These are phyloP conservation scores for Mellivora capensis DNA, from an alignment of 2,113 vertebrate species.

Conservation along the genomic window DNA sequence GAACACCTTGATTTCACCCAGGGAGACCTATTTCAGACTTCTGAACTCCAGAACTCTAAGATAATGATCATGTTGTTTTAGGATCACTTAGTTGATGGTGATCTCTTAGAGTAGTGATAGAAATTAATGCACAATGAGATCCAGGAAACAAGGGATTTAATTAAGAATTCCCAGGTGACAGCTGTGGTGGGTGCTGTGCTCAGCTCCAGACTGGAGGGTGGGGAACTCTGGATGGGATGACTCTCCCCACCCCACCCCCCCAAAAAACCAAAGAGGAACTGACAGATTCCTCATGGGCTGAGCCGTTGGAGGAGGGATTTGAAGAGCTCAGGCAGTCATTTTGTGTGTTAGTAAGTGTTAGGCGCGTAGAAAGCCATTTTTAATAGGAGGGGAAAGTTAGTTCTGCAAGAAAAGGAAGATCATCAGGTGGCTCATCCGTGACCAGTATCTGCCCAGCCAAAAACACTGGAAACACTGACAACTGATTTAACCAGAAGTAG, in stretches of 20 bases:
- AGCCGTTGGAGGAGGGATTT: background rate
- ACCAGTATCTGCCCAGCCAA: accelerated
- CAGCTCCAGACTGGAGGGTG: background rate
- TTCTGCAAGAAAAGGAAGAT: too few species aligned
- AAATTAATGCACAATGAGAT: background rate
- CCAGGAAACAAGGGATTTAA: background rate
- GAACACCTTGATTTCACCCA: background rate
- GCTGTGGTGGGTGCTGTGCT: background rate
- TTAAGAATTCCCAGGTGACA: background rate
- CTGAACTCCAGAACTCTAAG: background rate
- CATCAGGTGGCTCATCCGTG: background rate
- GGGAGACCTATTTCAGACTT: background rate
- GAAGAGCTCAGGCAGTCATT: background rate
- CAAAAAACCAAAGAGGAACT: background rate
- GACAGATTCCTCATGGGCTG: background rate
- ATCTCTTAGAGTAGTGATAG: background rate
- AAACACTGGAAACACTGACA: background rate
- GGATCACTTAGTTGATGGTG: background rate
- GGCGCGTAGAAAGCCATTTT: background rate
- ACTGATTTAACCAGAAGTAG: background rate
- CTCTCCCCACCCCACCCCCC: background rate
- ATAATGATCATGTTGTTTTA: background rate
- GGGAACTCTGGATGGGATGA: background rate
- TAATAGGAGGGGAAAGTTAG: background rate
- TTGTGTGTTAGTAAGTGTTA: background rate